A percentile compares a stretch with the other conserved stretches of the same genome.
These are phyloP conservation scores for Peromyscus attwateri DNA, from an alignment of 2,797 vertebrate genomes.

Conservation along the genomic window DNA sequence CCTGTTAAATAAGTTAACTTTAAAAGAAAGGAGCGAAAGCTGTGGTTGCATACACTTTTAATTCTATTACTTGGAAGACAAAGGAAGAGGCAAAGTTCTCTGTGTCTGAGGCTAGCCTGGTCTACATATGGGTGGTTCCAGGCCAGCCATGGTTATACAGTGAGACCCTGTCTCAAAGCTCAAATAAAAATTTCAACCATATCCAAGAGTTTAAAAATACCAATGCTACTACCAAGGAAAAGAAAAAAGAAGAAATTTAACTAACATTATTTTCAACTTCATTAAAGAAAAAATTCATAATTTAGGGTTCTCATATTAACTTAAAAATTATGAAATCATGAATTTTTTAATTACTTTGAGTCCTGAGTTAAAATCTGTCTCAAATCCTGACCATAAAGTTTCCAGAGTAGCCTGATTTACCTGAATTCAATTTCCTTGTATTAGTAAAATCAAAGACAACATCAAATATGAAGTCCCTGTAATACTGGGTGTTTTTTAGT, in stretches of 20 bases:
- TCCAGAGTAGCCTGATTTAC: background rate
- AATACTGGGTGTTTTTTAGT: slow-evolving; percentile 64
- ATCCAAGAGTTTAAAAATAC: slow-evolving; percentile 25
- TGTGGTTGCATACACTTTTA: background rate
- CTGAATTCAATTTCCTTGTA: background rate
- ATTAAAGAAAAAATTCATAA: slow-evolving; percentile 53
- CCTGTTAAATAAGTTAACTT: background rate
- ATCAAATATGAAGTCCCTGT: background rate
- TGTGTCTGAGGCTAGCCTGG: background rate
- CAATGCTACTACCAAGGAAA: background rate
- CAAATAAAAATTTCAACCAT: background rate
- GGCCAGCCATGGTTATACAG: background rate
- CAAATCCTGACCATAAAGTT: background rate
- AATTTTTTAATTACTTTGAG: background rate
- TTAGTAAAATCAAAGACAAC: background rate
- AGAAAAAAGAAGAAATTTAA: background rate
- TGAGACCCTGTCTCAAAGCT: background rate
- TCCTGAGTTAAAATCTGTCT: background rate
- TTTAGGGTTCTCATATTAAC: background rate
- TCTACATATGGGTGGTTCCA: background rate
- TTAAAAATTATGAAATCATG: slow-evolving; percentile 2
- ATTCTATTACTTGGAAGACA: background rate
- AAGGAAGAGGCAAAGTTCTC: background rate
- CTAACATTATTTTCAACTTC: background rate
- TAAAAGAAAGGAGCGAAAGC: background rate